Evolutionary conservation across 2,888 invertebrate genomes (phyloP).

Genomic region (Mythimna vitellina): DNA sequence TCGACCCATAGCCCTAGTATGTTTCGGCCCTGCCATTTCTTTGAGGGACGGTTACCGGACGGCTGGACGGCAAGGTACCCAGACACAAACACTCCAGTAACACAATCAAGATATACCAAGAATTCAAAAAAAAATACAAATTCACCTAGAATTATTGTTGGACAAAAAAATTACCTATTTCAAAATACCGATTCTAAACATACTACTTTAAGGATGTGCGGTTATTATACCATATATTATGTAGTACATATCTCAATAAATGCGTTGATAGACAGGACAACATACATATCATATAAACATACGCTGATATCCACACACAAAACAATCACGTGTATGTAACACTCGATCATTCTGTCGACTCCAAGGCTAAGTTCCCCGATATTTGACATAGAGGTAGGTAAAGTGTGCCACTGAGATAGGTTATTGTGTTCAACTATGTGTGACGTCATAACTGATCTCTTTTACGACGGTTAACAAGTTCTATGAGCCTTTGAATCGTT

Average conservation of each 20-base stretch:
- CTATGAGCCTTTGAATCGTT: slow-evolving; percentile 56
- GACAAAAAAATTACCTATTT: too few relatives aligned
- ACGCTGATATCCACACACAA: background rate
- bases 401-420: slow-evolving; percentile 37
- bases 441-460: slow-evolving; percentile 62
- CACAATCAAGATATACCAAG: too few relatives aligned
- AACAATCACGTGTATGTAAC: slow-evolving; percentile 2
- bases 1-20: too few relatives aligned
- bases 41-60: too few relatives aligned
- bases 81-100: too few relatives aligned
- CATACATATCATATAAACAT: background rate
- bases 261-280: background rate
- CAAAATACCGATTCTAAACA: too few relatives aligned
- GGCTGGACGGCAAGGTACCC: too few relatives aligned
- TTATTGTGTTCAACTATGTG: slow-evolving; percentile 60
- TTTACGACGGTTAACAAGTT: slow-evolving; percentile 59
- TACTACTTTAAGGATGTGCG: too few relatives aligned
- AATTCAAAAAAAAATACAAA: too few relatives aligned
- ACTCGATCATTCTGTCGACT: background rate
- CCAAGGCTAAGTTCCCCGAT: slow-evolving; percentile 17
- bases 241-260: background rate
- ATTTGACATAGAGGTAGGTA: slow-evolving; percentile 29
- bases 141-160: too few relatives aligned
- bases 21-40: too few relatives aligned
- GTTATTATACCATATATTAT: too few relatives aligned